A percentile compares a stretch with the other conserved stretches of the same genome.
Evolutionary conservation across 2,888 invertebrate genomes (phyloP).

Genomic region (Diploptera punctata): DNA sequence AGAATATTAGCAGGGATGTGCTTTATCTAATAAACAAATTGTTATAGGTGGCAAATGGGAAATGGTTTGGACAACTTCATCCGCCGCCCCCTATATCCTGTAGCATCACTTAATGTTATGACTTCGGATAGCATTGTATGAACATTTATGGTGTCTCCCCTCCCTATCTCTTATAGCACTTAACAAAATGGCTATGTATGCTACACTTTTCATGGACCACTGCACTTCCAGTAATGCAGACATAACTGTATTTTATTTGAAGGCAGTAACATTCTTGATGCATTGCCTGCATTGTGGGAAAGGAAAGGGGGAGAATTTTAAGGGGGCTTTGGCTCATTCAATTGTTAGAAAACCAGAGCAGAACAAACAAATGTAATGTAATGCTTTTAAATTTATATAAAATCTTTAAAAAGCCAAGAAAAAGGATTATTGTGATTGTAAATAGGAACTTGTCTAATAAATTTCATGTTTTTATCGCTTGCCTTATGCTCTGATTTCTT

Average conservation of each 20-base stretch:
- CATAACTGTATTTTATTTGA: conserved; percentile 33
- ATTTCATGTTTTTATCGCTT: no score
- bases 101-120: conserved; percentile 38
- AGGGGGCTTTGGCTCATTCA: background rate
- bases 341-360: background rate
- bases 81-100: background rate
- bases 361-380: background rate
- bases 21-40: conserved; percentile 6
- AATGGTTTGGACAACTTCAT: conserved; percentile 21
- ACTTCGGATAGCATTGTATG: conserved; percentile 26
- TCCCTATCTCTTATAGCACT: conserved; percentile 26
- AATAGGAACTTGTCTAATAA: no score
- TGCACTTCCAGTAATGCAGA: conserved; percentile 26
- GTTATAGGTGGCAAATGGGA: conserved; percentile 26
- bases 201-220: conserved; percentile 23
- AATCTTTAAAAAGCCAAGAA: no score
- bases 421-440: background rate
- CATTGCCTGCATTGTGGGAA: conserved; percentile 12
- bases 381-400: no score
- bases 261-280: conserved; percentile 9
- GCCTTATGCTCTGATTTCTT: no score
- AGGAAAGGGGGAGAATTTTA: background rate
- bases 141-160: conserved; percentile 4
- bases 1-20: background rate
- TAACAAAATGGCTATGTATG: conserved; percentile 37